Evolutionary conservation across 2,113 vertebrate genomes (phyloP), one percentile per base, ranked within the genome.

Genomic region (Promerops cafer): DNA sequence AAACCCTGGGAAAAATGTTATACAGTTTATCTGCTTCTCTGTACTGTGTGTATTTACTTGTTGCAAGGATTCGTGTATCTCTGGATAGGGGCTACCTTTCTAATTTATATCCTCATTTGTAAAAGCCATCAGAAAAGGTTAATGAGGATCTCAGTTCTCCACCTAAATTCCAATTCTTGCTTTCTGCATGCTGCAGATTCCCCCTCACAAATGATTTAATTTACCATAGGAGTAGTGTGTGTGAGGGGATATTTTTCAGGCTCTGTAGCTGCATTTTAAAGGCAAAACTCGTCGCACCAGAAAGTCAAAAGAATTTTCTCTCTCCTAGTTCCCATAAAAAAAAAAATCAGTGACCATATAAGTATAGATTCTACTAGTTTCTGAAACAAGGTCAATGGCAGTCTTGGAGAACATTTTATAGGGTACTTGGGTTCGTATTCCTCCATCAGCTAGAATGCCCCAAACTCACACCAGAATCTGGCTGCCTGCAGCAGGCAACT

Each of bases 211-310:
- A 31, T 33, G 4, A 31, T 82, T 52, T 85, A 22, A 49, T 50
- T 54, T 74, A 33, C 57, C 5, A 3, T 27, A 33, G 22, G 0
- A 1, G 7, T n/a, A 40, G 40, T 1, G 0, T 69, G 7, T 64
- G 12, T 63, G 13, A 49, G 40, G 6, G 24, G 4, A 2, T 89
- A 24, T 84, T 82, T 91, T 83, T 87, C 60, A 78, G 44, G 20
- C 49, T 57, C 15, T 57, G 22, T 57, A 88, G 47, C 54, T 88
- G 17, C 2, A 8, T 57, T 85, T 87, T 52, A 60, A 59, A 80
- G 47, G 35, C n/a, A 93, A 85, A 91, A 76, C 42, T 50, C 7
- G 2, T 75, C 42, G 44, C 35, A 66, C 14, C 1, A 11, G 35
- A 50, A 74, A 27, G 80, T 71, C 26, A 53, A 65, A 93, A 87